Evolutionary conservation across 37 sponge, comb jelly and placozoan genomes (phyloP).

Genomic region (Beroe forskalii): DNA sequence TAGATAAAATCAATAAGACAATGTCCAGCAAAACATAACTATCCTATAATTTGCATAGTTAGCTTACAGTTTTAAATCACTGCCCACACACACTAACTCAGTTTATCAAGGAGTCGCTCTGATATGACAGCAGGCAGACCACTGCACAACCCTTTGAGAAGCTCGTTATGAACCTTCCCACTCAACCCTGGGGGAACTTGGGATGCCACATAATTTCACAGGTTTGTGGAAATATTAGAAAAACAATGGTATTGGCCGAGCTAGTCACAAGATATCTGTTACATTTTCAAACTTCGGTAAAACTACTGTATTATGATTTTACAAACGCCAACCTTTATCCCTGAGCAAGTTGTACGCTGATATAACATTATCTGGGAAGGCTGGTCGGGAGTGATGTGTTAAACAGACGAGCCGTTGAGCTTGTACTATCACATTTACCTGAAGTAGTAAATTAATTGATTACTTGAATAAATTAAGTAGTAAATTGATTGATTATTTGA

Average conservation of each 20-base stretch:
- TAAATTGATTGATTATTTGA: too few species aligned
- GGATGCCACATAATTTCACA: too few species aligned
- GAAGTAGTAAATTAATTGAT: background rate
- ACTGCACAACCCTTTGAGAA: conserved; percentile 35
- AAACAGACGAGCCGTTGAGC: conserved; percentile 25
- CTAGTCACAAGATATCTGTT: too few species aligned
- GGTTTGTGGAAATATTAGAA: too few species aligned
- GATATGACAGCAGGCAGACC: conserved; percentile 19
- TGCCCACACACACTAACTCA: background rate
- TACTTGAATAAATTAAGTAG: too few species aligned
- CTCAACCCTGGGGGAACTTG: conserved; percentile 25
- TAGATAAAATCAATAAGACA: too few species aligned
- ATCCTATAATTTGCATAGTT: too few species aligned
- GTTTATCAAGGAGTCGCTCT: conserved; percentile 37
- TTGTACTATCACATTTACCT: conserved; percentile 2
- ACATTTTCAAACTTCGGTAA: too few species aligned
- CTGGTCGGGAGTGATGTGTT: conserved; percentile 42
- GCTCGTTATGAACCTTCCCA: conserved; percentile 33
- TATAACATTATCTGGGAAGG: conserved; percentile 34
- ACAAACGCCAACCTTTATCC: conserved; percentile 20
- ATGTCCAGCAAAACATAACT: too few species aligned
- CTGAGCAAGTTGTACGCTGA: conserved; percentile 6
- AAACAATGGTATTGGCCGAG: too few species aligned
- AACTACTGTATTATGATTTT: too few species aligned
- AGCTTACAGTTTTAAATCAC: too few species aligned